Evolutionary conservation across 2,113 vertebrate species (phyloP), one percentile per base, ranked within the genome.

Genomic region (Menidia beryllina): DNA sequence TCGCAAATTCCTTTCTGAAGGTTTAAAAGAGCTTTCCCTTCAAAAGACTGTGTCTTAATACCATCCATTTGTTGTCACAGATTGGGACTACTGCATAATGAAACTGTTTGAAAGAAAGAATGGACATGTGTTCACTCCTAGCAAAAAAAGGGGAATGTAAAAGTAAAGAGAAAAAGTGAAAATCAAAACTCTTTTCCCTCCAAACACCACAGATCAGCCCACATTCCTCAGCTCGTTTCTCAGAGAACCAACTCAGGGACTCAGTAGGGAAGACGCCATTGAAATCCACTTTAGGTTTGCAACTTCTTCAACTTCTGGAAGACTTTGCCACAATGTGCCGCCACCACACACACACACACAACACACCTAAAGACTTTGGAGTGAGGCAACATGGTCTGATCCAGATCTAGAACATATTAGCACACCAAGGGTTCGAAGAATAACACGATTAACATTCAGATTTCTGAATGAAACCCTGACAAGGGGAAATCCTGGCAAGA

Each of bases 191-290:
- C 7, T 49, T 23, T 65, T 57, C 10, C 30, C 34, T 57, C 38
- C 30, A 69, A 64, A 69, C 60, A 55, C 36, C 66, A 48, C 65
- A 72, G 49, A 9, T 19, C 25, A 43, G 60, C 52, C 56, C 0
- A 17, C 83, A 84, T 87, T 86, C 81, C 81, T 72, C 25, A 0
- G 38, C 57, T 25, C 0, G 72, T 82, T 83, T 79, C 77, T 82
- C 67, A n/a, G 69, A 75, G 67, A 78, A 61, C 70, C 30, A 36
- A 56, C 56, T 15, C 20, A 0, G 66, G 58, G 63, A 83, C 84
- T 19, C 80, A 74, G 82, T 73, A 36, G 86, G 88, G 77, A 74
- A 50, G 73, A 63, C 36, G 7, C 75, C 48, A 55, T 15, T 62
- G 65, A 86, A 82, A 80, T 86, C 79, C 74, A 48, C 57, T 0